Conservation (phyloP, 2,888 invertebrate genomes). For the Lasioglossum oenotherae region DNA sequence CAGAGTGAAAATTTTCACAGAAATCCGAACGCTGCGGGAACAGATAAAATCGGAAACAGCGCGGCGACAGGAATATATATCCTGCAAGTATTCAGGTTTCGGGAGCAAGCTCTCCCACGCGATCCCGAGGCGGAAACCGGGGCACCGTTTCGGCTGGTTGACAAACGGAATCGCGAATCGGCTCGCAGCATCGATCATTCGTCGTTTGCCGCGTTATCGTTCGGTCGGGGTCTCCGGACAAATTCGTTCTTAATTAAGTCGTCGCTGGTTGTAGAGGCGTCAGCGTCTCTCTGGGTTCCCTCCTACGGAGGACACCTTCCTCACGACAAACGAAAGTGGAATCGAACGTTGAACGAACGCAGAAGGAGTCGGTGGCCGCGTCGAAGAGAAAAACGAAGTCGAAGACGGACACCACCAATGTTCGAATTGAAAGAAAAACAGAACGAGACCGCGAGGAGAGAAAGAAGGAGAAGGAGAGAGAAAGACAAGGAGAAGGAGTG, state of each 20-base stretch:
- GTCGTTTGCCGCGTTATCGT: conserved; percentile 50
- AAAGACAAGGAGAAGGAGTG: not conserved
- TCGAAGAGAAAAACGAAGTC: not conserved
- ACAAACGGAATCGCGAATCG: conserved; percentile 38
- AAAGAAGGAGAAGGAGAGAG: not conserved
- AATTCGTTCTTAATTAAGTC: conserved; percentile 72
- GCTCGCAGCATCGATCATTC: conserved; percentile 53
- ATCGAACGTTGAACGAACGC: conserved; percentile 6
- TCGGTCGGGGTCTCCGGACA: conserved; percentile 37
- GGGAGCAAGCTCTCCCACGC: not conserved
- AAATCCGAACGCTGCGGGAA: not conserved
- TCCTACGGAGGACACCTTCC: conserved; percentile 31
- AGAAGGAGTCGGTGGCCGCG: not conserved
- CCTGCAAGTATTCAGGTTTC: not conserved
- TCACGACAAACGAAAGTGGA: conserved; percentile 42
- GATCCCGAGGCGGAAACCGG: not conserved
- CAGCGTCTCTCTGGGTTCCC: conserved; percentile 20
- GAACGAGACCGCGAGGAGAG: not conserved
- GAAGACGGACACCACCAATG: conserved; percentile 11
- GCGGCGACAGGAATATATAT: not conserved
- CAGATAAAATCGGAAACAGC: not conserved
- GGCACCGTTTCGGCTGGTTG: not conserved
- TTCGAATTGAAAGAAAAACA: conserved; percentile 24
- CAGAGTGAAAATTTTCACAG: not conserved
- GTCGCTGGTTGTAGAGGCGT: conserved; percentile 50